Conservation (phyloP, 1,140 invertebrate species). For the Brachionus calyciflorus region DNA sequence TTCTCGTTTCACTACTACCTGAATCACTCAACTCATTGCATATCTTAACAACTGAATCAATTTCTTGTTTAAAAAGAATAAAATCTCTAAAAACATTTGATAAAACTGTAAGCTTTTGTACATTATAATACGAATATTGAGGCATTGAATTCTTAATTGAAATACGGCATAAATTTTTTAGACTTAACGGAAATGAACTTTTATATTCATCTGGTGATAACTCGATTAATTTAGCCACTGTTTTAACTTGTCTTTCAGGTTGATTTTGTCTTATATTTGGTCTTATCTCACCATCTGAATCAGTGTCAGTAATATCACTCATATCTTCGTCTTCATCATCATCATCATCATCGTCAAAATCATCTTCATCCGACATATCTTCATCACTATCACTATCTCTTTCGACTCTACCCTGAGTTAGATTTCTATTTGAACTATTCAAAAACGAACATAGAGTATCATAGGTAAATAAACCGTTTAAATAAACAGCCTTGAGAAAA, state of each 20-base stretch:
- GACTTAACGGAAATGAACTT: slow-evolving; percentile 5
- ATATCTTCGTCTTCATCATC: neutral
- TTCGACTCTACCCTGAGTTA: neutral
- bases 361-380: neutral
- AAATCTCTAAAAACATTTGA: slow-evolving; percentile 14
- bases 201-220: neutral
- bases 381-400: neutral
- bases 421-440: neutral
- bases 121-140: neutral
- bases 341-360: neutral
- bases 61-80: slow-evolving; percentile 21
- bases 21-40: neutral
- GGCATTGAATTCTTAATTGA: neutral
- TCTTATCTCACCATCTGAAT: neutral
- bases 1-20: neutral
- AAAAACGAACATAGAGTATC: neutral
- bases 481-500: neutral
- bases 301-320: neutral
- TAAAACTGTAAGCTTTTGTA: neutral
- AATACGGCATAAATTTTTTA: slow-evolving; percentile 21
- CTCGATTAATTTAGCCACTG: neutral
- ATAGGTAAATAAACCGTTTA: neutral
- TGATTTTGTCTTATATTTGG: neutral
- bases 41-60: neutral
- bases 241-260: neutral